phyloP scores from a whole-genome alignment of 2,797 vertebrate genomes.

The Lepus townsendii region DNA sequence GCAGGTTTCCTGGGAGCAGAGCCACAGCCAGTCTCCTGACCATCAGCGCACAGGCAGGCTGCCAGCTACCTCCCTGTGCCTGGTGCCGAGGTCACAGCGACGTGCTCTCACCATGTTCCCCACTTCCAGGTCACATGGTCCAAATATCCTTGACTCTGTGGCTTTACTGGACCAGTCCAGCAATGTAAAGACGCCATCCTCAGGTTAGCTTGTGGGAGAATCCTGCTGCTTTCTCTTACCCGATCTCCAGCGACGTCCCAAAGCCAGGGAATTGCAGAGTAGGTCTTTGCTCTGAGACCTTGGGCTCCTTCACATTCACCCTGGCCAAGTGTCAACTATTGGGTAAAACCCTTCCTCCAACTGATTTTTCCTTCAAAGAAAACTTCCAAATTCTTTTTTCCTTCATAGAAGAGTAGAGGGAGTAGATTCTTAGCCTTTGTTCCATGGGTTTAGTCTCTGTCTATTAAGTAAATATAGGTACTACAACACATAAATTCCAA shows the following conservation, averaged over 20 bases:
- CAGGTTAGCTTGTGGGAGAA: not conserved
- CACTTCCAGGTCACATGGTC: not conserved
- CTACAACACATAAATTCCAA: not conserved
- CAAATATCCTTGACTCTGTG: not conserved
- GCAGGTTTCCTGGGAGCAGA: not conserved
- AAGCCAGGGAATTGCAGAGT: not conserved
- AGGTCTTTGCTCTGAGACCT: not conserved
- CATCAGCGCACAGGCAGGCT: not conserved
- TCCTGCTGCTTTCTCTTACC: not conserved
- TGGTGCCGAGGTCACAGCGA: not conserved
- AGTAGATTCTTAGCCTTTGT: not conserved
- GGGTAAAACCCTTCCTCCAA: not conserved
- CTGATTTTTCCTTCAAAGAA: slow-evolving; percentile 12
- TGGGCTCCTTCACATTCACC: not conserved
- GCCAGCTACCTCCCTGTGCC: not conserved
- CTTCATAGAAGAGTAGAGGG: not conserved
- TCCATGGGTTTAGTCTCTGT: not conserved
- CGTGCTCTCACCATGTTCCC: not conserved
- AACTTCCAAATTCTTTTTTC: not conserved
- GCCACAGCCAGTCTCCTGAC: no score
- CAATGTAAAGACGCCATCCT: not conserved
- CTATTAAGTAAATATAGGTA: not conserved
- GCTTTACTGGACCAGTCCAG: not conserved
- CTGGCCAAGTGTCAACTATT: not conserved
- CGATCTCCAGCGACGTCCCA: not conserved